Percentiles rank a stretch among this genome's conserved stretches.
phyloP scores from a whole-genome alignment of 1,140 invertebrate species.

The Dysdera silvatica region DNA sequence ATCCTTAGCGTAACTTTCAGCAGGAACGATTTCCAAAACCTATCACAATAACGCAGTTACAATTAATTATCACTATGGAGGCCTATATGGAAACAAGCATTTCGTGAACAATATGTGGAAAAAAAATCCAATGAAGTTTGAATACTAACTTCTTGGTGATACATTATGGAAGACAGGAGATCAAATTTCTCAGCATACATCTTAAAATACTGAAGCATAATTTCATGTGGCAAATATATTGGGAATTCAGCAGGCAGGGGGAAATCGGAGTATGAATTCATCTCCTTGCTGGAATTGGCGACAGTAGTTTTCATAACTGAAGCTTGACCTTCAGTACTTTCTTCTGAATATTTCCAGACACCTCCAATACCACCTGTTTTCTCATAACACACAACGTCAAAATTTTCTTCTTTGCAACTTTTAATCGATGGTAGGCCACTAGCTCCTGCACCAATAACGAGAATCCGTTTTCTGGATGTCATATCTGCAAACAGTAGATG shows the following conservation, averaged over 20 bases:
- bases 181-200: conserved; percentile 44
- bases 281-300: conserved; percentile 44
- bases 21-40: conserved; percentile 11
- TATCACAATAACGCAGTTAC: neutral
- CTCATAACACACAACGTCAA: conserved; percentile 23
- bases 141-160: conserved; percentile 33
- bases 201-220: conserved; percentile 43
- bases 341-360: conserved; percentile 48
- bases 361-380: conserved; percentile 45
- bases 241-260: conserved; percentile 43
- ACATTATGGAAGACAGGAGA: conserved; percentile 40
- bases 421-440: conserved; percentile 19
- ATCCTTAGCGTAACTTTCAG: conserved; percentile 38
- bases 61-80: neutral
- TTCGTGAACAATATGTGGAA: neutral
- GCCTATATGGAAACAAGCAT: neutral
- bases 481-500: conserved; percentile 4
- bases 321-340: conserved; percentile 33
- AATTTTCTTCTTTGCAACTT: conserved; percentile 18
- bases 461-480: conserved; percentile 28
- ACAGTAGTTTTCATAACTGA: conserved; percentile 40
- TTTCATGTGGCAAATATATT: conserved; percentile 43
- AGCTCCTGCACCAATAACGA: conserved; percentile 23
- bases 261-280: conserved; percentile 40
- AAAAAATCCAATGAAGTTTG: neutral